Percentiles rank a stretch among this genome's conserved stretches.
Conservation (phyloP, 2,113 vertebrate species). For the Thamnaconus septentrionalis region DNA sequence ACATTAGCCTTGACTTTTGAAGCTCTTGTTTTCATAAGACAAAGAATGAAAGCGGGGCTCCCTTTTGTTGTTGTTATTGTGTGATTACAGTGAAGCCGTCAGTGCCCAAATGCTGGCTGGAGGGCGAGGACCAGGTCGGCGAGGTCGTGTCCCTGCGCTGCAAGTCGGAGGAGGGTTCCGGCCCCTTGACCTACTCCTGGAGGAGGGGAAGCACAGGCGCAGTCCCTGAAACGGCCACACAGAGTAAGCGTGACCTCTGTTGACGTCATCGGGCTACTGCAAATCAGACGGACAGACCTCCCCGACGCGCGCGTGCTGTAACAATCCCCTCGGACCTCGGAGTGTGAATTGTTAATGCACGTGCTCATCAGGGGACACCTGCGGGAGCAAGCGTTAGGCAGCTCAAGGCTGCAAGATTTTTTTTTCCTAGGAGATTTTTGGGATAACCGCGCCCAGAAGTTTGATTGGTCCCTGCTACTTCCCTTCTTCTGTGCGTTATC, state of each 20-base stretch:
- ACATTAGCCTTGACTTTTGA: too few relatives aligned
- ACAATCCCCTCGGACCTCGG: too few relatives aligned
- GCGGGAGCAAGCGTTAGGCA: too few relatives aligned
- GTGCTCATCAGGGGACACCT: too few relatives aligned
- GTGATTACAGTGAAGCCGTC: conserved; percentile 78
- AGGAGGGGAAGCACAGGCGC: conserved; percentile 64
- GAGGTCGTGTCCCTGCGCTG: conserved; percentile 79
- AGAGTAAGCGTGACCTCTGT: conserved; percentile 76
- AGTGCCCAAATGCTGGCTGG: conserved; percentile 79
- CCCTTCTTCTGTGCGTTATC: too few relatives aligned
- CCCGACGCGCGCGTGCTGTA: too few relatives aligned
- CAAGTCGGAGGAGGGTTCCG: conserved; percentile 74
- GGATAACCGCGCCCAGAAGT: too few relatives aligned
- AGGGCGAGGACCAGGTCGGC: conserved; percentile 74
- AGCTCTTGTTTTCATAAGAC: too few relatives aligned
- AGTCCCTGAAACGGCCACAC: conserved; percentile 46
- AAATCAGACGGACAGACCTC: conserved; percentile 19
- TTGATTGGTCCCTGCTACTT: too few relatives aligned
- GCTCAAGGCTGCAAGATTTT: too few relatives aligned
- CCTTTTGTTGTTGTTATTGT: neutral
- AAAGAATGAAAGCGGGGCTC: too few relatives aligned
- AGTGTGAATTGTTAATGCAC: neutral
- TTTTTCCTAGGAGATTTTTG: too few relatives aligned
- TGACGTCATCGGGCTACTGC: conserved; percentile 54
- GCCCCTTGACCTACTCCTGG: conserved; percentile 82